These are phyloP conservation scores for Ganaspis sp. DNA, from an alignment of 1,140 invertebrate species.

Conservation along the genomic window DNA sequence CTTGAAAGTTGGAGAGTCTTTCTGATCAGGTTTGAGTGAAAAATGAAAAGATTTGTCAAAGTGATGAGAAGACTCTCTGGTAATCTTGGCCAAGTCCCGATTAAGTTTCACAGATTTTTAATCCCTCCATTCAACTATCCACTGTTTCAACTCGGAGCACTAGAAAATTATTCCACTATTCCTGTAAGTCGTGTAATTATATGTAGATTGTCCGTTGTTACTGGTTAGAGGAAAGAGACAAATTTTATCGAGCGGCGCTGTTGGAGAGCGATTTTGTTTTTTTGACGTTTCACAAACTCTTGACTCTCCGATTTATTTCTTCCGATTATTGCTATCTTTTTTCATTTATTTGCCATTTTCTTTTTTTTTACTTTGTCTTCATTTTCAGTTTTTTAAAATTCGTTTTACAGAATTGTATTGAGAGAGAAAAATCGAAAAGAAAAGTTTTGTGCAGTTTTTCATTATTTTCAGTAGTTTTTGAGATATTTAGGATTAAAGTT, in stretches of 20 bases:
- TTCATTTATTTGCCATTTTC: neutral
- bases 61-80: constrained; percentile 45
- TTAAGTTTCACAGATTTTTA: constrained; percentile 73
- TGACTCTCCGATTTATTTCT: constrained; percentile 47
- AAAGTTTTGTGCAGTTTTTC: too few relatives aligned
- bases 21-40: neutral
- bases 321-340: neutral
- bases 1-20: constrained; percentile 5
- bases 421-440: too few relatives aligned
- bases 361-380: constrained; percentile 22
- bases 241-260: constrained; percentile 69
- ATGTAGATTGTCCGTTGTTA: constrained; percentile 71
- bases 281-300: constrained; percentile 48
- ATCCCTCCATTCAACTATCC: constrained; percentile 57
- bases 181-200: constrained; percentile 61
- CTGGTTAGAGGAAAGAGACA: constrained; percentile 60
- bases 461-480: too few relatives aligned
- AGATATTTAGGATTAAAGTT: too few relatives aligned
- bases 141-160: constrained; percentile 60
- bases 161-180: constrained; percentile 56
- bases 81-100: constrained; percentile 61
- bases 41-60: neutral
- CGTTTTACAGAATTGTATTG: too few relatives aligned
- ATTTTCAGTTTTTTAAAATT: neutral
- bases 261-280: constrained; percentile 66